These are phyloP conservation scores for Syngnathus scovelli DNA, from an alignment of 2,113 vertebrate species.

Conservation along the genomic window DNA sequence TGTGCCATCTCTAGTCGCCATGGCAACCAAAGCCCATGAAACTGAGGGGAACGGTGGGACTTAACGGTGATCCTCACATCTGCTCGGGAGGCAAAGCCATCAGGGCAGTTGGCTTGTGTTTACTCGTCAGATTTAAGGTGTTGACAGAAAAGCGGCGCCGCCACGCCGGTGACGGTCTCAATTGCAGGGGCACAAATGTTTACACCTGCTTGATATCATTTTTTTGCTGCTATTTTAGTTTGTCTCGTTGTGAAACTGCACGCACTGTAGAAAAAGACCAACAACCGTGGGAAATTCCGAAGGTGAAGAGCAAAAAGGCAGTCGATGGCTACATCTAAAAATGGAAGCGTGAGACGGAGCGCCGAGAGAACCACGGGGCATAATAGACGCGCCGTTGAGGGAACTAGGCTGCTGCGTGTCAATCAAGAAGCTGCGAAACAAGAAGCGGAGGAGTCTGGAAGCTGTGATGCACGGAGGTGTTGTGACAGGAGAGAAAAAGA, in stretches of 20 bases:
- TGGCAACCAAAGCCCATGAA: background rate
- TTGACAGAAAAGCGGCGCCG: slow-evolving; percentile 2
- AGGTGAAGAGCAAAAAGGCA: slow-evolving; percentile 30
- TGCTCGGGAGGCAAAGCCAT: slow-evolving; percentile 47
- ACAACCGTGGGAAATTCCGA: background rate
- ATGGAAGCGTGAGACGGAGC: slow-evolving; percentile 56
- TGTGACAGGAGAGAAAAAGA: slow-evolving; percentile 49
- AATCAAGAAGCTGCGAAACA: slow-evolving; percentile 61
- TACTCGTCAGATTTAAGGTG: slow-evolving; percentile 31
- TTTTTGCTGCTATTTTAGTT: no score
- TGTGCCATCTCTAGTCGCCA: background rate
- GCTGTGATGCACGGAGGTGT: slow-evolving; percentile 63
- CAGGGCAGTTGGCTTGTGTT: slow-evolving; percentile 39
- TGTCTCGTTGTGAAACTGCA: background rate
- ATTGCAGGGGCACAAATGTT: background rate
- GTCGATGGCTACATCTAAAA: slow-evolving; percentile 53
- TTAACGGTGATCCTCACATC: slow-evolving; percentile 51
- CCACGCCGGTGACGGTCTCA: background rate
- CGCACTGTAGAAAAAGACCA: background rate
- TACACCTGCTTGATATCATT: no score
- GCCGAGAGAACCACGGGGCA: slow-evolving; percentile 49
- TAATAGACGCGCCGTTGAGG: slow-evolving; percentile 55
- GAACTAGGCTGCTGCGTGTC: slow-evolving; percentile 60
- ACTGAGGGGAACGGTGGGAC: slow-evolving; percentile 24
- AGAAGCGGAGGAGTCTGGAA: slow-evolving; percentile 61